Evolutionary conservation across 1,140 invertebrate genomes (phyloP).

Genomic region (Megalonaias nervosa): DNA sequence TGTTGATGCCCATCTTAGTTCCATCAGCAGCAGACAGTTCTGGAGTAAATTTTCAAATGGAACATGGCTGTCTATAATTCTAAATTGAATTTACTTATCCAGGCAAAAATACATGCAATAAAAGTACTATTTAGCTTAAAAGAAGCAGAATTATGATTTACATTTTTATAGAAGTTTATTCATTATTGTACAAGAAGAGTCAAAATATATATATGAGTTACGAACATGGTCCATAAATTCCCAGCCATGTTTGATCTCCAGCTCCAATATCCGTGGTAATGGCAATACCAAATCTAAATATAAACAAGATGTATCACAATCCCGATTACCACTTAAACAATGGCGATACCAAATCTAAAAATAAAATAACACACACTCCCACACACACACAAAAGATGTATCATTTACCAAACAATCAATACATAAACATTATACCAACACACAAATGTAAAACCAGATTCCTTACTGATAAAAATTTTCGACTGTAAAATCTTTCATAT

Average conservation of each 20-base stretch:
- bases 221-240: conserved; percentile 14
- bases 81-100: conserved; percentile 15
- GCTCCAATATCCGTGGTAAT: neutral
- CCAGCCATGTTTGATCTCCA: conserved; percentile 15
- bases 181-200: conserved; percentile 8
- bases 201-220: conserved; percentile 9
- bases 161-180: neutral
- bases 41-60: conserved; percentile 12
- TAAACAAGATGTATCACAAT: too few relatives aligned
- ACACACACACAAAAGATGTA: too few relatives aligned
- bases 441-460: too few relatives aligned
- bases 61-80: conserved; percentile 13
- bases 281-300: too few relatives aligned
- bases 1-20: neutral
- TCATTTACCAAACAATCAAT: too few relatives aligned
- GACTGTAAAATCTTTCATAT: too few relatives aligned
- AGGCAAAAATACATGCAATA: conserved; percentile 10
- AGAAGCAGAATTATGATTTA: neutral
- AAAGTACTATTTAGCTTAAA: neutral
- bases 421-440: too few relatives aligned
- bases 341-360: too few relatives aligned
- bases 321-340: too few relatives aligned
- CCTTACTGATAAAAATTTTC: too few relatives aligned
- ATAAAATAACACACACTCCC: too few relatives aligned
- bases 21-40: conserved; percentile 8